Base-by-base conservation (phyloP, 2,113 vertebrate species). In the Prochilodus magdalenae region DNA sequence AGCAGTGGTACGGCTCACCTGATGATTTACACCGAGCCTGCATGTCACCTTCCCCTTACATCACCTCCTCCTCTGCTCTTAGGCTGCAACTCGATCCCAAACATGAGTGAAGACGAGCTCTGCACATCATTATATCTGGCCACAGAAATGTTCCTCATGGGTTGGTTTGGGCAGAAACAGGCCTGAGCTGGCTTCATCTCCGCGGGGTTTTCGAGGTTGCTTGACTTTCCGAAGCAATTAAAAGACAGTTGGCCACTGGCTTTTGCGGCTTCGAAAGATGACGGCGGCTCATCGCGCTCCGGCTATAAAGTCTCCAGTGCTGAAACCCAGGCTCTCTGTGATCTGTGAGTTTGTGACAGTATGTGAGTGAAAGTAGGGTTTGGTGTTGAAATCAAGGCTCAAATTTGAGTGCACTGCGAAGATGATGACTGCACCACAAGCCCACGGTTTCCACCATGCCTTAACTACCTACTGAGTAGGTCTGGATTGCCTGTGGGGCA, bases 311-410 rank as follows among this genome's bases (percentile, higher is more conserved):
- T 6, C 84, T 80, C 83, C 73, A 63, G 79, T 84, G 84, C 71
- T 87, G 85, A 83, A 90, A 78, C 33, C 85, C 77, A 74, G 75
- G 85, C 82, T 86, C 84, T 83, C 88, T 90, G 84, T 76, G 81
- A 76, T 72, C 11, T 87, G 86, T 85, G 84, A 77, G 44, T 65
- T 44, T 87, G 70, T 63, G 71, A 40, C 83, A 79, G 75, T 40
- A 53, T 88, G 70, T 51, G 72, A 65, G 44, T 77, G 53, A 67
- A 72, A 71, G 55, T 77, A 40, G 12, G 53, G 12, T 15, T 72
- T 71, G 66, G 67, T 47, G 70, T 49, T 16, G 20, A 79, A 79
- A 71, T 70, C 15, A 71, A 60, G 55, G 11, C 22, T 22, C 7
- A 55, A 15, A 40, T 69, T 55, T 69, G 29, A 13, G 47, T 24